A percentile compares a stretch with the other conserved stretches of the same genome.
phyloP scores from a whole-genome alignment of 2,113 vertebrate genomes.

The Dendrocopos noguchii region DNA sequence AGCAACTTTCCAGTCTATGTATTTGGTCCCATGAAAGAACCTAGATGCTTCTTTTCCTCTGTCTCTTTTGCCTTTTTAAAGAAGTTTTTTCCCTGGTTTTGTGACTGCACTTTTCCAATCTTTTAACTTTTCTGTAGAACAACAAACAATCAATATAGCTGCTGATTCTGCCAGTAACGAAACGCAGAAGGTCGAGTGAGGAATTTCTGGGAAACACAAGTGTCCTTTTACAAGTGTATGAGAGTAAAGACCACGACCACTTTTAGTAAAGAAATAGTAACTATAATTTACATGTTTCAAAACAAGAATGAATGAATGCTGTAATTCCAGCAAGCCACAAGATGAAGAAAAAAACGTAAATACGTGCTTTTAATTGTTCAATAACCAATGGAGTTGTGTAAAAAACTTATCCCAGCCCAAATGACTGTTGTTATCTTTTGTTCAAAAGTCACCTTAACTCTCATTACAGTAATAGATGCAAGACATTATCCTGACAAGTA shows the following conservation, averaged over 20 bases:
- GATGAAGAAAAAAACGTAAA: conserved; percentile 31
- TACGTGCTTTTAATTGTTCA: neutral
- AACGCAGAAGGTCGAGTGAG: conserved; percentile 59
- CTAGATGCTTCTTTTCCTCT: conserved; percentile 75
- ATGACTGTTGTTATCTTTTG: conserved; percentile 33
- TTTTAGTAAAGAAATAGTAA: conserved; percentile 20
- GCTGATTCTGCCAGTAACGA: conserved; percentile 35
- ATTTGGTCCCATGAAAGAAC: conserved; percentile 75
- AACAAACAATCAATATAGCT: conserved; percentile 62
- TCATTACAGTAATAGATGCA: neutral
- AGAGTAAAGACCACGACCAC: neutral
- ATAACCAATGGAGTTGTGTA: neutral
- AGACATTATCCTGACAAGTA: conserved; percentile 4
- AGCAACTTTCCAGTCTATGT: conserved; percentile 74
- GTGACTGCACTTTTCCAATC: conserved; percentile 63
- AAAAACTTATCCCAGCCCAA: conserved; percentile 7
- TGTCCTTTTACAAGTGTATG: conserved; percentile 33
- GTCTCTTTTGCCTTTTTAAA: conserved; percentile 46
- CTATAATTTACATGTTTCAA: neutral
- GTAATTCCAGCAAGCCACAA: neutral
- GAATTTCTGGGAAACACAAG: conserved; percentile 37
- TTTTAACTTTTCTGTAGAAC: conserved; percentile 65
- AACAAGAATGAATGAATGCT: neutral
- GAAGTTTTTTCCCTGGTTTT: conserved; percentile 72
- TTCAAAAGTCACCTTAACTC: conserved; percentile 28